These are phyloP conservation scores for Solenopsis fugax DNA, from an alignment of 1,140 invertebrate genomes.

Conservation along the genomic window DNA sequence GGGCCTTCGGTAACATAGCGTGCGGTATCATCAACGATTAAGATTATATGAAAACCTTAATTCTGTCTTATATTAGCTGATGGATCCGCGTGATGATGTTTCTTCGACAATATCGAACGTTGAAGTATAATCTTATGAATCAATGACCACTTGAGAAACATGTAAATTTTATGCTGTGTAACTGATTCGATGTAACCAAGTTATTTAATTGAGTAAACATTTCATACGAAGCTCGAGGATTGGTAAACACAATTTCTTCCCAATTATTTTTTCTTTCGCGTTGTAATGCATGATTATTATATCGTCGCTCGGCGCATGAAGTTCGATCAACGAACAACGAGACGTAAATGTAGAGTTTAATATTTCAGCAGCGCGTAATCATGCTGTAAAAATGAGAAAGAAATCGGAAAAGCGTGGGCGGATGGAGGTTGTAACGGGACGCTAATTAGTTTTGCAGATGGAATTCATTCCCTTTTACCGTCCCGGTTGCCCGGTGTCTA, in stretches of 20 bases:
- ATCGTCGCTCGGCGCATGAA: neutral
- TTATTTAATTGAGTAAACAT: conserved; percentile 83
- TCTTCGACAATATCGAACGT: conserved; percentile 55
- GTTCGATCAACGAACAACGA: neutral
- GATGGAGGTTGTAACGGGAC: neutral
- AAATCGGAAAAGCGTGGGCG: neutral
- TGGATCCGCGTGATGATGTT: conserved; percentile 22
- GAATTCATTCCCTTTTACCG: conserved; percentile 67
- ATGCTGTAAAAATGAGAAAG: neutral
- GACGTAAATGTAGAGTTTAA: conserved; percentile 20
- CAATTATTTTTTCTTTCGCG: conserved; percentile 13
- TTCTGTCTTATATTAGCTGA: conserved; percentile 17
- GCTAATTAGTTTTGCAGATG: conserved; percentile 79
- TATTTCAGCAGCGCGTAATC: conserved; percentile 15
- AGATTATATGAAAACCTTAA: conserved; percentile 53
- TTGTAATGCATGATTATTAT: neutral
- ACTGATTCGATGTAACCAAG: conserved; percentile 82
- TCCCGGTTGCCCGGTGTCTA: conserved; percentile 19
- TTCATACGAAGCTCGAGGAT: conserved; percentile 76
- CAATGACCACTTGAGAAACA: conserved; percentile 68
- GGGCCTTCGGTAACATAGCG: conserved; percentile 57
- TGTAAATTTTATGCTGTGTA: conserved; percentile 84
- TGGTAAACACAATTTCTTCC: conserved; percentile 1
- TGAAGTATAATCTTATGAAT: conserved; percentile 63
- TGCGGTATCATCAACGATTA: conserved; percentile 47